A percentile compares a stretch with the other conserved stretches of the same genome.
Conservation (phyloP, 1,140 invertebrate species). For the Mercenaria mercenaria region DNA sequence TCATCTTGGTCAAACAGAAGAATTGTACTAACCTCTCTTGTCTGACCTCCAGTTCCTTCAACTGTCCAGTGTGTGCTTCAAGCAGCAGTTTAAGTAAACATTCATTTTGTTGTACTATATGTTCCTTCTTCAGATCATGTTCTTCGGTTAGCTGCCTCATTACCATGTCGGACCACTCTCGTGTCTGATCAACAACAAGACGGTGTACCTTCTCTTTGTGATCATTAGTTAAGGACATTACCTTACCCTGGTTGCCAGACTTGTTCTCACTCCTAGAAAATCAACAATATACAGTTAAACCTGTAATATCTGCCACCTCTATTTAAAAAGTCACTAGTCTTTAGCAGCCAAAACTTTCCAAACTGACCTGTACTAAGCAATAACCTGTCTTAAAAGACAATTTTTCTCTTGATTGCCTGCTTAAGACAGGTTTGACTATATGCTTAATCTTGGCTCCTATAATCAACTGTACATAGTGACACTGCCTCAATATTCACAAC, state of each 20-base stretch:
- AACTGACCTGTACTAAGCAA: too few species aligned
- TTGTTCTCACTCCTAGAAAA: background rate
- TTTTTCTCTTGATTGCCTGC: too few species aligned
- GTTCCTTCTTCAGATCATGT: slow-evolving; percentile 93
- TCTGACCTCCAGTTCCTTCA: slow-evolving; percentile 95
- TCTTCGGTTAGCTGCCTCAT: slow-evolving; percentile 96
- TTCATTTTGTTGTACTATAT: slow-evolving; percentile 94
- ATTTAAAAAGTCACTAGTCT: too few species aligned
- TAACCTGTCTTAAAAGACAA: too few species aligned
- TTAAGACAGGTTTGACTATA: too few species aligned
- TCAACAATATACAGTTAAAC: background rate
- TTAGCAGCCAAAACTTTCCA: too few species aligned
- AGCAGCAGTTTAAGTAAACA: slow-evolving; percentile 95
- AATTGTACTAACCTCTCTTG: slow-evolving; percentile 92
- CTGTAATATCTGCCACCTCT: too few species aligned
- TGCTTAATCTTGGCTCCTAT: too few species aligned
- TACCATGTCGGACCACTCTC: slow-evolving; percentile 97
- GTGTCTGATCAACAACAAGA: slow-evolving; percentile 90
- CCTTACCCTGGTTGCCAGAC: slow-evolving; percentile 68
- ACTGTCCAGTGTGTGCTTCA: slow-evolving; percentile 93
- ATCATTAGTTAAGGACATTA: slow-evolving; percentile 74
- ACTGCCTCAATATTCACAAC: too few species aligned
- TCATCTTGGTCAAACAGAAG: too few species aligned
- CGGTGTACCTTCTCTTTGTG: slow-evolving; percentile 82
- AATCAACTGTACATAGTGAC: too few species aligned